Conservation (phyloP, 2,888 invertebrate species). For the Tethea ocularis region DNA sequence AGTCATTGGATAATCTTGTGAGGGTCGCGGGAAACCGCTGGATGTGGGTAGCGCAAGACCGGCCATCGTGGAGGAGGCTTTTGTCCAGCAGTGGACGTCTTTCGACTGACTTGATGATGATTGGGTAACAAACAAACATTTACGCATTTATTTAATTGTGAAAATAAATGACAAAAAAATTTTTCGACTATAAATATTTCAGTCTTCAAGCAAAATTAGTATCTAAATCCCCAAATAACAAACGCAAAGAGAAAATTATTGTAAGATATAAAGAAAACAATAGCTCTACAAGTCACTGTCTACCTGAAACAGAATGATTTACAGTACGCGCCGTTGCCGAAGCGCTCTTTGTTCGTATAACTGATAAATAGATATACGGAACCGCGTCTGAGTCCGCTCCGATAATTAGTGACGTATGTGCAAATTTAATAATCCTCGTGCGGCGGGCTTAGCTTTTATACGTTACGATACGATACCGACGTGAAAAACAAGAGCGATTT, state of each 20-base stretch:
- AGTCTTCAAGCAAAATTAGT: not conserved
- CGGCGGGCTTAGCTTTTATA: constrained; percentile 49
- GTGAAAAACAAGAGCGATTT: constrained; percentile 6
- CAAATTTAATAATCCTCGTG: constrained; percentile 77
- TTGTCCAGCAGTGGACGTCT: too few relatives aligned
- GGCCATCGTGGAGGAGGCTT: too few relatives aligned
- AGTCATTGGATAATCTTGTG: too few relatives aligned
- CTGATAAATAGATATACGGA: constrained; percentile 55
- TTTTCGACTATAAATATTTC: too few relatives aligned
- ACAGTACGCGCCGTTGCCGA: constrained; percentile 26
- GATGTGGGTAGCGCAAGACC: too few relatives aligned
- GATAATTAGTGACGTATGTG: constrained; percentile 79
- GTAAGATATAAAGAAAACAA: not conserved
- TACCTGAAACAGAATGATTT: constrained; percentile 36
- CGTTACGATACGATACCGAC: constrained; percentile 27
- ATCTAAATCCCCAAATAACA: not conserved
- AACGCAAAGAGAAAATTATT: not conserved
- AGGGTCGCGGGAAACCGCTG: too few relatives aligned
- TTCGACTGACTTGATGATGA: too few relatives aligned
- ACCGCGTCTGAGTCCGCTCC: constrained; percentile 32
- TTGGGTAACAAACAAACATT: too few relatives aligned
- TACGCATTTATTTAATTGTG: too few relatives aligned
- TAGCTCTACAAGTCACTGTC: constrained; percentile 32
- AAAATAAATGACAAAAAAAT: too few relatives aligned
- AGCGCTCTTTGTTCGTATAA: constrained; percentile 15